Evolutionary conservation across 2,888 invertebrate species (phyloP).

Genomic region (Melolontha melolontha): DNA sequence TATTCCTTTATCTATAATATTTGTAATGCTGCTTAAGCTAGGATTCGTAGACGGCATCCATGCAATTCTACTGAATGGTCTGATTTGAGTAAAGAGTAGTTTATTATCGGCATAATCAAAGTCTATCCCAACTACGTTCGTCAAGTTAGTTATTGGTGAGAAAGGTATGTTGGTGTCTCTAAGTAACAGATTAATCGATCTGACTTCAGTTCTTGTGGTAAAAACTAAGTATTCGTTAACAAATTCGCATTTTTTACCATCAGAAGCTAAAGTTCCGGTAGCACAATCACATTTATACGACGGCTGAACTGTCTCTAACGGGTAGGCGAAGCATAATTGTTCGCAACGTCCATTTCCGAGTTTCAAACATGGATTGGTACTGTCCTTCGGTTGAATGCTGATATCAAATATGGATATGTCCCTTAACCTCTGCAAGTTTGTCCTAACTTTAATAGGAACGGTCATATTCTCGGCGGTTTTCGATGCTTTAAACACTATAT

Average conservation of each 20-base stretch:
- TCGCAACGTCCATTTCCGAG: conserved; percentile 88
- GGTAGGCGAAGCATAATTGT: conserved; percentile 95
- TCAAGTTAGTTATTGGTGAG: conserved; percentile 84
- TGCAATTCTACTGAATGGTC: conserved; percentile 90
- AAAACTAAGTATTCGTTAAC: conserved; percentile 93
- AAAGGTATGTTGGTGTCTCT: conserved; percentile 86
- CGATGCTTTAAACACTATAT: conserved; percentile 84
- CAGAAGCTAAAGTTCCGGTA: conserved; percentile 79
- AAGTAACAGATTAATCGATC: conserved; percentile 90
- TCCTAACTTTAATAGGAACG: conserved; percentile 79
- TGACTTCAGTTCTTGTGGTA: conserved; percentile 93
- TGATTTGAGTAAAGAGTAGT: conserved; percentile 92
- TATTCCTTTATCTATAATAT: conserved; percentile 81
- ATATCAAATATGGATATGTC: conserved; percentile 94
- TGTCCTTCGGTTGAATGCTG: conserved; percentile 87
- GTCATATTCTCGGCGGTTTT: conserved; percentile 79
- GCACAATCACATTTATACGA: conserved; percentile 90
- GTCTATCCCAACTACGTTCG: conserved; percentile 95
- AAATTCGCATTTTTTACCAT: conserved; percentile 77
- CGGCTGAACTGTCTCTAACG: conserved; percentile 72
- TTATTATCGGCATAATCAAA: conserved; percentile 92
- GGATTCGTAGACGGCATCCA: conserved; percentile 83
- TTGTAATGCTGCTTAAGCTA: conserved; percentile 71
- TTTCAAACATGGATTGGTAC: conserved; percentile 83
- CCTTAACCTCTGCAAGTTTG: conserved; percentile 85